Base-by-base conservation (phyloP, 2,113 vertebrate species). In the Dipodomys stephensi region DNA sequence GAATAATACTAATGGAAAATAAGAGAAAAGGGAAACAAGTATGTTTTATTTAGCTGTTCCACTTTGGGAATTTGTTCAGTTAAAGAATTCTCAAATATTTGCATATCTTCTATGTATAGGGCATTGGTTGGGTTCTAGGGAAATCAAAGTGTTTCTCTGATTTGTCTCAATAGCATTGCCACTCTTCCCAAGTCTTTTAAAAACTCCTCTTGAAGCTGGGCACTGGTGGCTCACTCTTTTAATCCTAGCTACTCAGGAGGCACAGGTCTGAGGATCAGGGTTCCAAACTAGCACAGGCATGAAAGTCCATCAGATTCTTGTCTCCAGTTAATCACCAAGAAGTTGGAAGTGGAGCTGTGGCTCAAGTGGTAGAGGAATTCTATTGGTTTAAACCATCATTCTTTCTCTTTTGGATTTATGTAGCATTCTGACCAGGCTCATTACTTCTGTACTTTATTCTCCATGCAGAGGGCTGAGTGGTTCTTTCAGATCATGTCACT, bases 81-180 rank as follows among this genome's bases (percentile, higher is more conserved):
- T 89, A 74, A 92, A 71, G 64, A 83, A 83, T 91, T 92, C 46
- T 64, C 64, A 87, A 49, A 60, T 90, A 79, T 93, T 79, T 84
- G 78, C 84, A 16, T 62, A 25, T 49, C 25, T 80, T 0, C 12
- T 84, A 0, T 82, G 18, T 81, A 62, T 25, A 30, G 18, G 81
- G 64, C 68, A 60, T 3, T 91, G 12, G 46, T 74, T 89, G 44
- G 78, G 1, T 94, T 88, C 81, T 91, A 28, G 64, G n/a, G 35
- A 88, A 91, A 76, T 89, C 60, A 88, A 86, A 82, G 62, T 90
- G 69, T 76, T 87, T 74, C 16, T 88, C 35, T 78, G 49, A 67
- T 57, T 77, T 83, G 35, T 94, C 65, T 92, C 20, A 44, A 83
- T 68, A 32, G 19, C 25, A 96, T 10, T 18, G 62, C 32, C 53